These are phyloP conservation scores for Serranus cabrilla DNA, from an alignment of 2,797 vertebrate genomes.

Conservation along the genomic window DNA sequence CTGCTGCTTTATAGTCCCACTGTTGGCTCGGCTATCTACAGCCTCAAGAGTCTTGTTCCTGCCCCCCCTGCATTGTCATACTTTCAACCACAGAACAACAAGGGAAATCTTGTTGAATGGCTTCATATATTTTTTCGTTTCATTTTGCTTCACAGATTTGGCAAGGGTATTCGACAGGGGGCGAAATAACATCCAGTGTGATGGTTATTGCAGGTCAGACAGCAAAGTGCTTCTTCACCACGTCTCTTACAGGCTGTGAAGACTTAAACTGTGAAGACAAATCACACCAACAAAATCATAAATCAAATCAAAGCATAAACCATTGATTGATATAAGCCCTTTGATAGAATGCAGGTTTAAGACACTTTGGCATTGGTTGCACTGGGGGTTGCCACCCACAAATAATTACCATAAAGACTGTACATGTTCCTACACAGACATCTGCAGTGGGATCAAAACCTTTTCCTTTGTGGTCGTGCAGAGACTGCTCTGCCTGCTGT, in stretches of 20 bases:
- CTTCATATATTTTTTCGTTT: slow-evolving; percentile 1
- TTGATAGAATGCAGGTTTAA: no score
- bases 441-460: no score
- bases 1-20: neutral
- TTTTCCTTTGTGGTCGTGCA: no score
- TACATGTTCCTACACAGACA: neutral
- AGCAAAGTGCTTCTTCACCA: neutral
- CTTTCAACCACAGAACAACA: slow-evolving; percentile 17
- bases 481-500: neutral
- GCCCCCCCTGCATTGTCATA: slow-evolving; percentile 7
- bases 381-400: no score
- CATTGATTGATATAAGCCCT: no score
- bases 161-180: neutral
- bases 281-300: neutral
- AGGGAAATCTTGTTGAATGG: slow-evolving; percentile 21
- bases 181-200: neutral
- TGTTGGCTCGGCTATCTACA: slow-evolving; percentile 13
- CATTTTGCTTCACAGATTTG: neutral
- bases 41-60: slow-evolving; percentile 12
- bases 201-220: slow-evolving; percentile 18
- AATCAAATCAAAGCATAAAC: no score
- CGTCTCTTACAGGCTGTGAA: neutral
- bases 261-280: neutral
- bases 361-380: no score
- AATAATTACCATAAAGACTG: neutral